A percentile compares a stretch with the other conserved stretches of the same genome.
These are phyloP conservation scores for Drosophila multiciliata DNA, from an alignment of 2,888 invertebrate genomes.

Conservation along the genomic window DNA sequence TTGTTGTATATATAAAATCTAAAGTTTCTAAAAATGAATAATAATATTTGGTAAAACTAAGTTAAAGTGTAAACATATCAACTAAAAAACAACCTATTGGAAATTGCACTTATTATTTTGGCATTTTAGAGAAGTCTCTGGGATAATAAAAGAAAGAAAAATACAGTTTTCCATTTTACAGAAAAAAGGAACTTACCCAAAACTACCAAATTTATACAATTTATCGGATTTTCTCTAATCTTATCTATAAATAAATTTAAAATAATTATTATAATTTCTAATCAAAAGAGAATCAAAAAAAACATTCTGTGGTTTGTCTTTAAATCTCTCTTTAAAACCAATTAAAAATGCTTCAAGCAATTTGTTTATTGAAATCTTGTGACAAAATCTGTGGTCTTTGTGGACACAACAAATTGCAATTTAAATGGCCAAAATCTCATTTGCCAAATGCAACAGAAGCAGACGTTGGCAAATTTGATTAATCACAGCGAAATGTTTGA, in stretches of 20 bases:
- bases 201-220: no score
- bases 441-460: slow-evolving; percentile 51
- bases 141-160: no score
- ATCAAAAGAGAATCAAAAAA: neutral
- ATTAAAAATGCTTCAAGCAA: neutral
- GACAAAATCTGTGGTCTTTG: slow-evolving; percentile 15
- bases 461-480: slow-evolving; percentile 47
- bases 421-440: slow-evolving; percentile 47
- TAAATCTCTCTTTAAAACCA: neutral
- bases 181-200: no score
- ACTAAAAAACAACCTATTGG: no score
- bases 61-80: no score
- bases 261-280: neutral
- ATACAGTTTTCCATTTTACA: no score
- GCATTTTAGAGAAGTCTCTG: no score
- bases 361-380: neutral
- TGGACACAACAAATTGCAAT: slow-evolving; percentile 36
- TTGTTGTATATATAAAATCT: neutral
- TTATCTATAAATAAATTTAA: neutral
- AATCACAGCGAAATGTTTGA: slow-evolving; percentile 30
- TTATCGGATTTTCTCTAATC: no score
- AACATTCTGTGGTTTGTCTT: neutral
- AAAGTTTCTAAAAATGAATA: neutral
- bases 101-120: no score
- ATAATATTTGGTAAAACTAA: neutral